Base-by-base conservation (phyloP, 2,888 invertebrate genomes). In the Acleris laterana region DNA sequence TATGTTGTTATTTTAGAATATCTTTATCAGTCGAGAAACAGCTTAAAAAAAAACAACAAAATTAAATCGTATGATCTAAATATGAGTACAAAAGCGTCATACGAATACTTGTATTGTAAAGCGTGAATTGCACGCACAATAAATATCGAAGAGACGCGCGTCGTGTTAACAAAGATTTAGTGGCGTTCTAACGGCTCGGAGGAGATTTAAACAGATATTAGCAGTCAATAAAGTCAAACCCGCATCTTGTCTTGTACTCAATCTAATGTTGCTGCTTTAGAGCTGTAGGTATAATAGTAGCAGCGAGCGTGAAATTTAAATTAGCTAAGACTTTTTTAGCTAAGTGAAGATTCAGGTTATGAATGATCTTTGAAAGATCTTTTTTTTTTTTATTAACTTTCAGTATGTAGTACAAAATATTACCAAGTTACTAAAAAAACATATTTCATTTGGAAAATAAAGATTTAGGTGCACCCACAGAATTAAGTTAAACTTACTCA, bases 91-190 rank as follows among this genome's bases (percentile, higher is more conserved):
- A 19, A 19, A 55, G 69, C 63, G 69, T 66, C 70, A 76, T 69
- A 71, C 70, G 67, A 69, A 78, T 74, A 71, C 77, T 76, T 71
- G 59, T 62, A 69, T 71, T 68, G 76, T 74, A 72, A 74, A 77
- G 76, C 84, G 82, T 83, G 82, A 80, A 82, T 73, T 79, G 83
- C 77, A 87, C 83, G 87, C 87, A 72, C 78, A 81, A 88, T 89
- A 89, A 88, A 89, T 86, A 82, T 81, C 71, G 78, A 73, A 78
- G 78, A 46, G 82, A 78, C 77, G 78, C 73, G 68, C 73, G 77
- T 77, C 71, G 72, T 78, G 81, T 83, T 85, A 87, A 87, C 83
- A 78, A 85, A 85, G 87, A 87, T 87, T 87, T 87, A 89, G 75
- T 75, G 75, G 75, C 68, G 72, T 77, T 80, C 81, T 77, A 87